Conservation (phyloP, 2,888 invertebrate species). For the Protula sp. region DNA sequence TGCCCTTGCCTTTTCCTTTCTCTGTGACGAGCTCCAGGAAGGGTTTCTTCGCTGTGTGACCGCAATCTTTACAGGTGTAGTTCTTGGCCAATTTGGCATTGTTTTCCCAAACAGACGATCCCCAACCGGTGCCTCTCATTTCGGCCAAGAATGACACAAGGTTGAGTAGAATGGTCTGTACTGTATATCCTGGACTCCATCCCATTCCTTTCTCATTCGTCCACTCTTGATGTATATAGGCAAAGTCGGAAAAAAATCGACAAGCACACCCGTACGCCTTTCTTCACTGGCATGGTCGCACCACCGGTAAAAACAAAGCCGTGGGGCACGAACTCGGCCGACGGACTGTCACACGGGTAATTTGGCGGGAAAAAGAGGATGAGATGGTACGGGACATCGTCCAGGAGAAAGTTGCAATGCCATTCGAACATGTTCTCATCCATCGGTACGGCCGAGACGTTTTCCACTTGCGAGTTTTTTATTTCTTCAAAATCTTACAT, state of each 20-base stretch:
- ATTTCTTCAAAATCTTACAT: conserved; percentile 35
- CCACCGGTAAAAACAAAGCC: conserved; percentile 39
- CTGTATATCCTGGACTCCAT: conserved; percentile 42
- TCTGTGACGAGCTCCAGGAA: conserved; percentile 25
- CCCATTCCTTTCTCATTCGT: conserved; percentile 36
- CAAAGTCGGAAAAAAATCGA: conserved; percentile 44
- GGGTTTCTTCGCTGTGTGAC: conserved; percentile 35
- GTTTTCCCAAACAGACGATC: conserved; percentile 2
- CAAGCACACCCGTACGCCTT: conserved; percentile 35
- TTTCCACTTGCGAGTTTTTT: conserved; percentile 31
- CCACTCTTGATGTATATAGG: conserved; percentile 39
- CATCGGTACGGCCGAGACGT: conserved; percentile 38
- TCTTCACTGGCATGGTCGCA: conserved; percentile 37
- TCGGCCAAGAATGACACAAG: conserved; percentile 39
- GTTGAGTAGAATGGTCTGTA: conserved; percentile 41
- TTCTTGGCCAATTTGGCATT: conserved; percentile 31
- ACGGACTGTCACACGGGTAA: conserved; percentile 39
- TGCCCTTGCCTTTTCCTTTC: conserved; percentile 3
- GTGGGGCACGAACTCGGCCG: conserved; percentile 39
- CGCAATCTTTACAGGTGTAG: conserved; percentile 37
- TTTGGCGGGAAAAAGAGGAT: conserved; percentile 35
- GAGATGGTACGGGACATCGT: conserved; percentile 37
- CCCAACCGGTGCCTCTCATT: conserved; percentile 17
- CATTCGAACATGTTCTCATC: conserved; percentile 42
- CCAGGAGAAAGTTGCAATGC: conserved; percentile 42